Evolutionary conservation across 2,113 vertebrate species (phyloP).

Genomic region (Benitochromis conjunctus): DNA sequence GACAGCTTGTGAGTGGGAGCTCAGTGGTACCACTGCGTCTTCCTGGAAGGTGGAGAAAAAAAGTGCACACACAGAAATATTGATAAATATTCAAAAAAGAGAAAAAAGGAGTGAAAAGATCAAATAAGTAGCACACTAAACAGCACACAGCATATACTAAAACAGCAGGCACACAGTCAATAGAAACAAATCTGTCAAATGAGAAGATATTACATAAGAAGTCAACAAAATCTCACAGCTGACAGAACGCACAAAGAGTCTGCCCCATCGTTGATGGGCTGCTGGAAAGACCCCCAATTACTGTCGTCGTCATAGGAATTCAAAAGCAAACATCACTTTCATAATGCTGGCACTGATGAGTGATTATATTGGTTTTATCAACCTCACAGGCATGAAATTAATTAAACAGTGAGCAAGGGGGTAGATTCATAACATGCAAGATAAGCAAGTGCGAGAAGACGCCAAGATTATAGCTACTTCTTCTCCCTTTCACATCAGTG

Average conservation of each 20-base stretch:
- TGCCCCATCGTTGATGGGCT: background rate
- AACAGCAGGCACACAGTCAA: background rate
- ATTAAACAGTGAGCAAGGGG: background rate
- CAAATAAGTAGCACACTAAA: slow-evolving; percentile 7
- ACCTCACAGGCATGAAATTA: background rate
- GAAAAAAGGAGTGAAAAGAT: slow-evolving; percentile 7
- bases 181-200: slow-evolving; percentile 1
- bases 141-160: background rate
- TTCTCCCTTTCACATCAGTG: background rate
- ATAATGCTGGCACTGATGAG: background rate
- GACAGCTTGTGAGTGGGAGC: slow-evolving; percentile 69
- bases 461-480: background rate
- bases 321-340: slow-evolving; percentile 1
- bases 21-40: slow-evolving; percentile 33
- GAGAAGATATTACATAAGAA: background rate
- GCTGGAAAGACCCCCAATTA: slow-evolving; percentile 13
- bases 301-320: background rate
- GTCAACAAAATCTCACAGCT: background rate
- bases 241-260: slow-evolving; percentile 16
- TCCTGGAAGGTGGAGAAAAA: slow-evolving; percentile 1
- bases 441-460: background rate
- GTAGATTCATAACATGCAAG: background rate
- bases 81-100: background rate
- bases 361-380: background rate
- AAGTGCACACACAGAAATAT: background rate